These are phyloP conservation scores for Orius insidiosus DNA, from an alignment of 1,140 invertebrate species.

Conservation along the genomic window DNA sequence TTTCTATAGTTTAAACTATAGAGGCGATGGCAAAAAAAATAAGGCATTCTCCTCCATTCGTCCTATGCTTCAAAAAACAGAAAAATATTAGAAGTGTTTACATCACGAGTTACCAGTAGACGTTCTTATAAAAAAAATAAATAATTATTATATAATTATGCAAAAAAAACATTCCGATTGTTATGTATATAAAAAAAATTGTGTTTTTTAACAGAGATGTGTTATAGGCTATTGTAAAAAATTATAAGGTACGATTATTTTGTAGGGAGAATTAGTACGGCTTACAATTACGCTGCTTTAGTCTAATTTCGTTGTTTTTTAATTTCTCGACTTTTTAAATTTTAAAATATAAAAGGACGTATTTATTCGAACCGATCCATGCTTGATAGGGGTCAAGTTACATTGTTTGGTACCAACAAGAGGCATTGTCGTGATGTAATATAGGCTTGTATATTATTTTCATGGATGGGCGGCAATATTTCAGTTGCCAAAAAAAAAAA, in stretches of 20 bases:
- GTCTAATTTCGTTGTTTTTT: slow-evolving; percentile 15
- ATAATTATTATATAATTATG: slow-evolving; percentile 20
- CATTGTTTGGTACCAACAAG: slow-evolving; percentile 17
- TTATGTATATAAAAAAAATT: slow-evolving; percentile 20
- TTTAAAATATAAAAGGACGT: slow-evolving; percentile 19
- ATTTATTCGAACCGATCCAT: slow-evolving; percentile 17
- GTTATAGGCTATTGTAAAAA: slow-evolving; percentile 20
- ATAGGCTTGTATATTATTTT: slow-evolving; percentile 7
- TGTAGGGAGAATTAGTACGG: slow-evolving; percentile 13
- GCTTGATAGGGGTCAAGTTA: slow-evolving; percentile 15
- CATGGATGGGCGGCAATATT: slow-evolving; percentile 13
- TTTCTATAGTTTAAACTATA: no score
- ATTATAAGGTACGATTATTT: slow-evolving; percentile 12
- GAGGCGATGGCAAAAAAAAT: background rate
- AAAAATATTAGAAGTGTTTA: slow-evolving; percentile 13
- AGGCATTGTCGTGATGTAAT: slow-evolving; percentile 12
- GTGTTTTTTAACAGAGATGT: slow-evolving; percentile 20
- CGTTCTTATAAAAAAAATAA: slow-evolving; percentile 19
- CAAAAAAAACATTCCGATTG: slow-evolving; percentile 21
- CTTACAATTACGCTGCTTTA: slow-evolving; percentile 16
- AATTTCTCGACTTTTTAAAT: slow-evolving; percentile 23
- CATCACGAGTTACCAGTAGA: slow-evolving; percentile 21
- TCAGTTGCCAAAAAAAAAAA: no score
- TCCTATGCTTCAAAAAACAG: slow-evolving; percentile 1
- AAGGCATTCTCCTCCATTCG: slow-evolving; percentile 1